Evolutionary conservation across 2,888 invertebrate genomes (phyloP), one percentile per base, ranked within the genome.

Genomic region (Anagyrus pseudococci): DNA sequence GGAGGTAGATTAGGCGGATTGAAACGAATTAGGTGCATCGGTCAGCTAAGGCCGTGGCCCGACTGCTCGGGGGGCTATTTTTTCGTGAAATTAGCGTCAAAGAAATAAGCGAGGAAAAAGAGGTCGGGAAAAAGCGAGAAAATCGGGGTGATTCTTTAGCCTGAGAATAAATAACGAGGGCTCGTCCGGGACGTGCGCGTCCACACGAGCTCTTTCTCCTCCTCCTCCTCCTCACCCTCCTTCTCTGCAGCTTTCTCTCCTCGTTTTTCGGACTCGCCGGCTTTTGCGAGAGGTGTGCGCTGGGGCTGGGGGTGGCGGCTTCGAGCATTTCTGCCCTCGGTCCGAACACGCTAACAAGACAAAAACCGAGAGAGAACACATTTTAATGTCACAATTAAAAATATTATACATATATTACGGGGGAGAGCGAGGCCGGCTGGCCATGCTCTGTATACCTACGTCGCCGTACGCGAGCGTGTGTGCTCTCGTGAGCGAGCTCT

Each of bases 361-460:
- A 74, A 74, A 74, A 73, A 71, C 72, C 73, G 72, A 71, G 73
- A 71, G 48, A 62, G 60, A 76, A 75, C 77, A 79, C 78, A 79
- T 80, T 80, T 80, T 79, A 80, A 79, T 73, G 80, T 80, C 80
- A 80, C 80, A 80, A 80, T 80, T 80, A 80, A 79, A 80, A 80
- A 80, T 80, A 80, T 77, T 77, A 75, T 77, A 77, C 80, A 78
- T 80, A 80, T 72, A 77, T 79, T 79, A 79, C 33, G 50, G n/a
- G 44, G 10, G n/a, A 3, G n/a, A n/a, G n/a, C n/a, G n/a, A n/a
- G n/a, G n/a, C n/a, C n/a, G n/a, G n/a, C n/a, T n/a, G n/a, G n/a
- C n/a, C n/a, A n/a, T n/a, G n/a, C n/a, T n/a, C n/a, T n/a, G n/a
- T n/a, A n/a, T n/a, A n/a, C n/a, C n/a, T n/a, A n/a, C n/a, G n/a